Evolutionary conservation across 2,888 invertebrate species (phyloP), one percentile per base, ranked within the genome.

Genomic region (Caenorhabditis sulstoni): DNA sequence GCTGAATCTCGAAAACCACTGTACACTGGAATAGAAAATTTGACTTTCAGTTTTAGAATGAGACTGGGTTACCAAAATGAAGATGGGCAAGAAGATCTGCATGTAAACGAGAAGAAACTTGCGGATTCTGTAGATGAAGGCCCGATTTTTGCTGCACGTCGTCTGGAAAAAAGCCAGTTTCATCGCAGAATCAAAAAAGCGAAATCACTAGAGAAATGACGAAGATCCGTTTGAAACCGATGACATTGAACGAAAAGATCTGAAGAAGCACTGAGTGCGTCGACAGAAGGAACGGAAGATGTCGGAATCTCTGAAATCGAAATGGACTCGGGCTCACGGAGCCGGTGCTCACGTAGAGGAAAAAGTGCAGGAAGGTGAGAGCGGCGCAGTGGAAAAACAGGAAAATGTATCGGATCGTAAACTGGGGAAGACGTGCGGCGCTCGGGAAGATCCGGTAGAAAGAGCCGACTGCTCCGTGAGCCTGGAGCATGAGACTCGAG

Each of bases 401-500:
- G 3, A 45, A 20, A 23, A 55, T 16, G 37, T 45, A 57, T 11
- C 66, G 66, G 44, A 66, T 47, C 20, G 37, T 9, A 37, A 66
- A 45, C n/a, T 55, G 37, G 9, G 66, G 66, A 9, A 66, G 66
- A 37, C 66, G 55, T n/a, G 47, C 37, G 29, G 66, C 11, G 14
- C 35, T 47, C 45, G 12, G 44, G 47, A 66, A 57, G 1, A 55
- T 3, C 14, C 66, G 39, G n/a, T 66, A 66, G 5, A 66, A 12
- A 29, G 35, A 44, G n/a, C 22, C 35, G 9, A 66, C 37, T 2
- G 66, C 12, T 22, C 55, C 55, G 11, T 57, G 45, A 3, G 66
- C 66, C 47, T 55, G 16, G n/a, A 66, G 29, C 55, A 66, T 66
- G 55, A 66, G 55, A 37, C 66, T 35, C 11, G 55, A 45, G 29